These are phyloP conservation scores for Campoletis raptor DNA, from an alignment of 2,888 invertebrate species.

Conservation along the genomic window DNA sequence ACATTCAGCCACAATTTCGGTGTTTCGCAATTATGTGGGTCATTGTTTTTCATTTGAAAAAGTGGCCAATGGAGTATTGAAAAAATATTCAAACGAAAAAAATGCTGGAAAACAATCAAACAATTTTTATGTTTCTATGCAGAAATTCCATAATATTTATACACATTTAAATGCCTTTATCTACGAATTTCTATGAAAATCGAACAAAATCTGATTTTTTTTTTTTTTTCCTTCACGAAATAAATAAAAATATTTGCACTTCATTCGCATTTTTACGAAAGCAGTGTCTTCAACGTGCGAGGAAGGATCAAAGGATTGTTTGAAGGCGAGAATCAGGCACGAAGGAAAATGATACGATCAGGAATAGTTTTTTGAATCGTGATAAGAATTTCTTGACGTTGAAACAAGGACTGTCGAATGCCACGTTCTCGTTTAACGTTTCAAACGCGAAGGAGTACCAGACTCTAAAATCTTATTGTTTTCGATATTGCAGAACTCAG, in stretches of 20 bases:
- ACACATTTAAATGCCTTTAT: not conserved
- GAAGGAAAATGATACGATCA: constrained; percentile 1
- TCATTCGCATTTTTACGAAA: not conserved
- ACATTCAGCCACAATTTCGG: not conserved
- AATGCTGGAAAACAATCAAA: not conserved
- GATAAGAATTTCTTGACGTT: constrained; percentile 42
- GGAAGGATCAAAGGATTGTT: not conserved
- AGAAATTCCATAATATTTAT: not conserved
- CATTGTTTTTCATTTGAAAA: no score
- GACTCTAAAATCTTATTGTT: constrained; percentile 69
- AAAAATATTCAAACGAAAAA: no score
- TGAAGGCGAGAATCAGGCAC: not conserved
- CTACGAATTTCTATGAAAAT: not conserved
- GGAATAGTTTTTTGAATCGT: constrained; percentile 46
- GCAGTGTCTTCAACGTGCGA: not conserved
- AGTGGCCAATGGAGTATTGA: no score
- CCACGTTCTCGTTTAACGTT: constrained; percentile 45
- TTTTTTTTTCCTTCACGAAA: not conserved
- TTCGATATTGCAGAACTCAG: constrained; percentile 63
- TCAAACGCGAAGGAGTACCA: constrained; percentile 4
- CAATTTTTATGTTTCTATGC: not conserved
- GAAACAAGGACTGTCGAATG: constrained; percentile 35
- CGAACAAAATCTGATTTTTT: not conserved
- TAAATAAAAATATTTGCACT: not conserved
- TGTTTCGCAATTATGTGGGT: not conserved